Evolutionary conservation across 2,113 vertebrate species (phyloP), one percentile per base, ranked within the genome.

Genomic region (Uria aalge): DNA sequence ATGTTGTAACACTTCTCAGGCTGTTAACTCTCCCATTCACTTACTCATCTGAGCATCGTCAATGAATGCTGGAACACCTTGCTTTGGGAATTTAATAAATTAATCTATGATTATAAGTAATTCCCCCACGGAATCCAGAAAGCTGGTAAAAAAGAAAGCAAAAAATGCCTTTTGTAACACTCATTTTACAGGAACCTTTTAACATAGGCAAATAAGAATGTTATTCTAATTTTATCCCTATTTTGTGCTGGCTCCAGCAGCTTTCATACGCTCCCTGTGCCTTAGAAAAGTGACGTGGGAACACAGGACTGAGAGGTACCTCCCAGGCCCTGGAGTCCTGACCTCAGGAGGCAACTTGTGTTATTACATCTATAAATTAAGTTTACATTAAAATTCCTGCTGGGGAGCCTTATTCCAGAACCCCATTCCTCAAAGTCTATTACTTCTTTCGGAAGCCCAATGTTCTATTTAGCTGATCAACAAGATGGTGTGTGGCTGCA

Each of bases 21-120:
- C 66, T 90, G 69, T 88, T 97, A 96, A 94, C 92, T 62, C 91
- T 50, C 67, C 30, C 22, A 47, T 85, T 91, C 57, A 60, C 85
- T 76, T 26, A 17, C 66, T 45, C 5, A 24, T 32, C 40, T 66
- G 57, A 90, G 48, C 60, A 43, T 18, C 59, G 36, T 2, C 29
- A 34, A 1, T 8, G 29, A 53, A 21, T 6, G 23, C 34, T 53
- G 6, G 26, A 50, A 82, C 24, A 15, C 2, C 11, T 4, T 24
- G 15, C 40, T 90, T 32, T 1, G 8, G 74, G 48, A 38, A 38
- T 24, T 71, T 34, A 40, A 13, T 27, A 41, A 83, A 4, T 55
- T 50, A 19, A 43, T 30, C 12, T 15, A 2, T 0, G 0, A n/a
- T 41, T 53, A 26, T 45, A 27, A 63, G 16, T 24, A 69, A 74